Evolutionary conservation across 2,888 invertebrate genomes (phyloP).

Genomic region (Pyrrhia umbra): DNA sequence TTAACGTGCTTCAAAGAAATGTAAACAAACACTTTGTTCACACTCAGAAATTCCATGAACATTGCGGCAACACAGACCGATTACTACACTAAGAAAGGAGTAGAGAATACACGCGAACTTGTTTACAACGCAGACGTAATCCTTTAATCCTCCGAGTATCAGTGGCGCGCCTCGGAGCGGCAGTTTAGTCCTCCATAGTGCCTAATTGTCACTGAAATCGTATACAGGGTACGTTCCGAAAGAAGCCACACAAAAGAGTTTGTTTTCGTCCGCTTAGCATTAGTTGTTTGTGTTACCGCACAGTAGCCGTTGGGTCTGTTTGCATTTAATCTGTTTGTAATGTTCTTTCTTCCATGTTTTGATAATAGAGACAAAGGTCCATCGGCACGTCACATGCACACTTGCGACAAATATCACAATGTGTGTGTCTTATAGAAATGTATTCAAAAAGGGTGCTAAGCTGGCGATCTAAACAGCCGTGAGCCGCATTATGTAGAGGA

Average conservation of each 20-base stretch:
- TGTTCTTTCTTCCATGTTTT: constrained; percentile 80
- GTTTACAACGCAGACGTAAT: constrained; percentile 79
- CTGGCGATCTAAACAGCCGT: constrained; percentile 13
- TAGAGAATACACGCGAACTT: constrained; percentile 77
- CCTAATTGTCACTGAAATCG: constrained; percentile 81
- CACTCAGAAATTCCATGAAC: constrained; percentile 34
- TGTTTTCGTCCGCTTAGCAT: constrained; percentile 85
- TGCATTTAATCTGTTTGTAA: constrained; percentile 87
- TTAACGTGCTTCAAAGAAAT: constrained; percentile 23
- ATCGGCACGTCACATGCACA: constrained; percentile 63
- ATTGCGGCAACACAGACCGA: constrained; percentile 48
- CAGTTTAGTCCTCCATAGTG: constrained; percentile 74
- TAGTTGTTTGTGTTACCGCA: constrained; percentile 84
- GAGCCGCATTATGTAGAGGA: constrained; percentile 11
- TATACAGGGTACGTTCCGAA: constrained; percentile 72
- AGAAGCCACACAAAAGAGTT: constrained; percentile 80
- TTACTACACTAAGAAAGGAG: constrained; percentile 70
- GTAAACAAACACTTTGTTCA: constrained; percentile 10
- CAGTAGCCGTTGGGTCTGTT: constrained; percentile 83
- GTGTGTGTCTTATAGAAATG: constrained; percentile 18
- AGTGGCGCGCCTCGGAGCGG: constrained; percentile 74
- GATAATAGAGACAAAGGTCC: constrained; percentile 70
- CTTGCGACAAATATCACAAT: constrained; percentile 37
- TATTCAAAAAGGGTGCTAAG: constrained; percentile 53
- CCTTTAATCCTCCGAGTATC: constrained; percentile 87